Percentiles rank a stretch among this genome's conserved stretches.
Conservation (phyloP, 2,113 vertebrate genomes). For the Equus przewalskii region DNA sequence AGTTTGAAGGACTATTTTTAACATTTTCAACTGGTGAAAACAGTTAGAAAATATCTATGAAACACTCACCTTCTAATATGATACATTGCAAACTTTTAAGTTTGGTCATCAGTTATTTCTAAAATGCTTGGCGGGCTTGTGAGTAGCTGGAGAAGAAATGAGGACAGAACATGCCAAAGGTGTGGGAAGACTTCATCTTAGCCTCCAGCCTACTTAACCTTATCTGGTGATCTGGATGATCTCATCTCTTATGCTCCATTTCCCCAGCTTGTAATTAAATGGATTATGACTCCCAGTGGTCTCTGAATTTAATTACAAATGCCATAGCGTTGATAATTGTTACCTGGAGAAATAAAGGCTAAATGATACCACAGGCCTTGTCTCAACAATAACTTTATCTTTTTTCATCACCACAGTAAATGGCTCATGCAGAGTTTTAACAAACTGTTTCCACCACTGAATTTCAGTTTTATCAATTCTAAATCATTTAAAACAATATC, state of each 20-base stretch:
- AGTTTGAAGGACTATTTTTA: neutral
- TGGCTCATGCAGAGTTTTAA: neutral
- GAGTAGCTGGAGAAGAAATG: neutral
- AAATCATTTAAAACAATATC: neutral
- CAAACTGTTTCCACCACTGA: neutral
- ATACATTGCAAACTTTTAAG: neutral
- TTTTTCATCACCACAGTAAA: neutral
- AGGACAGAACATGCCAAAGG: fast-evolving
- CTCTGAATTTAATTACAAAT: constrained; percentile 75
- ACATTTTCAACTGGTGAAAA: neutral
- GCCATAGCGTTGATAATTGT: constrained; percentile 58
- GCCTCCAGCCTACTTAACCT: neutral
- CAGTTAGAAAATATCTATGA: neutral
- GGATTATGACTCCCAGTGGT: constrained; percentile 65
- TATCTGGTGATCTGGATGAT: neutral
- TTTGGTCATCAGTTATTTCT: neutral
- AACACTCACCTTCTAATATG: neutral
- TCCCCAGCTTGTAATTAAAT: constrained; percentile 65
- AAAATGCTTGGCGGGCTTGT: neutral
- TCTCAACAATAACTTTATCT: neutral
- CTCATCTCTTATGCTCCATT: constrained; percentile 67
- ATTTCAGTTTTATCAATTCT: neutral
- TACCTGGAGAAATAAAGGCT: constrained; percentile 65
- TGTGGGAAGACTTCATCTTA: too few species aligned
- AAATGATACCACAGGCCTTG: neutral